Conservation (phyloP, 2,797 vertebrate species). For the Oreochromis mossambicus region DNA sequence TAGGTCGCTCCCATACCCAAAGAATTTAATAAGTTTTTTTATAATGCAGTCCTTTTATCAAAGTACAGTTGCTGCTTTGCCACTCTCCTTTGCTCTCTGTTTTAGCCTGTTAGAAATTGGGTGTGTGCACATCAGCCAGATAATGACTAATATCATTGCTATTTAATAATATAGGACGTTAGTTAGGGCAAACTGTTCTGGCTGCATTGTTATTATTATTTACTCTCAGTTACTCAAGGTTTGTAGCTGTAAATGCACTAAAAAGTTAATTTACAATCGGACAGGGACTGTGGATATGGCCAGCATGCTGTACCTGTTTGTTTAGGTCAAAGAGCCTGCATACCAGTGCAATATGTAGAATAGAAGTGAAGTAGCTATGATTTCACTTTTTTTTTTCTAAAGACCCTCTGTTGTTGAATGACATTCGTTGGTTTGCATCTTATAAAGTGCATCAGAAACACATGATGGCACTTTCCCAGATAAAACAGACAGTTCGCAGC, state of each 20-base stretch:
- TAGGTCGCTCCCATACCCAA: neutral
- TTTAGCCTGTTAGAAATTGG: neutral
- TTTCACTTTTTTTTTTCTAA: neutral
- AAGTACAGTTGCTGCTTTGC: neutral
- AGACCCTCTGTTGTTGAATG: neutral
- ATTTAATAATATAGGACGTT: neutral
- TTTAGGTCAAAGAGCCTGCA: neutral
- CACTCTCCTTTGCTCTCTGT: neutral
- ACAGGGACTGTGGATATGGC: neutral
- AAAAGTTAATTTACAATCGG: rapidly evolving
- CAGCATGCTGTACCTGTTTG: neutral
- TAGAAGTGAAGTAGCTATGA: neutral
- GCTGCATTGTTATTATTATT: neutral
- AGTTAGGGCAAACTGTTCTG: neutral
- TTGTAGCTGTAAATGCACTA: neutral
- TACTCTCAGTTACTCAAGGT: neutral
- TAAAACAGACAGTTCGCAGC: neutral
- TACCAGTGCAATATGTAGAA: neutral
- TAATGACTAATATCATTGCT: neutral
- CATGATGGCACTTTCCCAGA: neutral
- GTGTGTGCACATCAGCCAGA: neutral
- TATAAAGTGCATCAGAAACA: neutral
- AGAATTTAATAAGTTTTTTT: neutral
- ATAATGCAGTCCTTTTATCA: neutral
- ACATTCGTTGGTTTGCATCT: neutral